A percentile compares a stretch with the other conserved stretches of the same genome.
Evolutionary conservation across 1,140 invertebrate genomes (phyloP).

Genomic region (Drosophila melanogaster): Release_6_plus_ISO1_MT NT_037436.4:12039001-12039500

Average conservation of each 20-base stretch:
- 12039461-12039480: background rate
- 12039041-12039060: slow-evolving; percentile 18
- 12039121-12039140: slow-evolving; percentile 18
- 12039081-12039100: slow-evolving; percentile 75
- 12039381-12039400: slow-evolving; percentile 46
- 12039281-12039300: slow-evolving; percentile 14
- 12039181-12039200: slow-evolving; percentile 61
- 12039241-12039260: slow-evolving; percentile 46
- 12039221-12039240: slow-evolving; percentile 26
- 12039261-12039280: slow-evolving; percentile 18
- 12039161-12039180: slow-evolving; percentile 74
- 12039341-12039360: slow-evolving; percentile 73
- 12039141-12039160: slow-evolving; percentile 67
- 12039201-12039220: slow-evolving; percentile 52
- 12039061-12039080: slow-evolving; percentile 23
- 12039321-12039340: slow-evolving; percentile 76
- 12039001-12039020: slow-evolving; percentile 52
- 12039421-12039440: background rate
- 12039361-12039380: slow-evolving; percentile 66
- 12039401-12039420: background rate
- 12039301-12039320: slow-evolving; percentile 26
- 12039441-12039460: background rate
- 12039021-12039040: slow-evolving; percentile 58
- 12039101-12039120: slow-evolving; percentile 66
- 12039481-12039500: slow-evolving; percentile 56